phyloP scores from a whole-genome alignment of 2,113 vertebrate species.

The Gasterosteus aculeatus region DNA sequence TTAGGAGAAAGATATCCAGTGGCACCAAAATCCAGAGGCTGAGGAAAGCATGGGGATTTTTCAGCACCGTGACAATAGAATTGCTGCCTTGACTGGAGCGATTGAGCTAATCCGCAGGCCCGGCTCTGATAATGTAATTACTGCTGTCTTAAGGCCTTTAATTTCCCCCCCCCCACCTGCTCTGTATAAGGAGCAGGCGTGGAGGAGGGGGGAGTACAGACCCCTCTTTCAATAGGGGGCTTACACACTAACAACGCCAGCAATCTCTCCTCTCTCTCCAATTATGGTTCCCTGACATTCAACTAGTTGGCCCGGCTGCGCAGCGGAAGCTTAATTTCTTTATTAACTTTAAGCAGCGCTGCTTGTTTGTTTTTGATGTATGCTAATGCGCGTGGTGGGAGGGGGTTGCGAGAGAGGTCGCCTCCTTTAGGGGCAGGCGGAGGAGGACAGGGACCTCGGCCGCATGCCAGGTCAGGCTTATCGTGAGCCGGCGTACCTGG shows the following conservation, averaged over 20 bases:
- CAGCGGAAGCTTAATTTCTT: constrained; percentile 97
- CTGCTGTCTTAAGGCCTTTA: constrained; percentile 98
- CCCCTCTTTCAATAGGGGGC: constrained; percentile 86
- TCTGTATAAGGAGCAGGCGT: constrained; percentile 88
- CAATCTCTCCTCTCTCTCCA: constrained; percentile 95
- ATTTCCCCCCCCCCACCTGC: constrained; percentile 89
- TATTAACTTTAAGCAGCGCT: constrained; percentile 89
- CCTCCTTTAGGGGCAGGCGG: constrained; percentile 63
- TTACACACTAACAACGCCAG: constrained; percentile 88
- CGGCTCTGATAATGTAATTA: constrained; percentile 99
- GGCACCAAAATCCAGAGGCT: constrained; percentile 90
- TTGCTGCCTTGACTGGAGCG: constrained; percentile 96
- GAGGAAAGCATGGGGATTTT: constrained; percentile 93
- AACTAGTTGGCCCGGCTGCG: constrained; percentile 98
- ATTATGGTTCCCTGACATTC: constrained; percentile 99
- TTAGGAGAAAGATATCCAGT: constrained; percentile 93
- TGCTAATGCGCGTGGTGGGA: constrained; percentile 85
- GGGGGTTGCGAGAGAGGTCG: constrained; percentile 74
- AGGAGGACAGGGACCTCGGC: constrained; percentile 69
- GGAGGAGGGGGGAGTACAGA: constrained; percentile 81
- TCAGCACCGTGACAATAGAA: constrained; percentile 94
- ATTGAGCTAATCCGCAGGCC: constrained; percentile 98
- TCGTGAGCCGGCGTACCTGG: constrained; percentile 81
- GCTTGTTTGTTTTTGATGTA: constrained; percentile 86
- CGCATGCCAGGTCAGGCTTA: constrained; percentile 81